Evolutionary conservation across 2,888 invertebrate genomes (phyloP).

Genomic region (Pristionchus entomophagus): DNA sequence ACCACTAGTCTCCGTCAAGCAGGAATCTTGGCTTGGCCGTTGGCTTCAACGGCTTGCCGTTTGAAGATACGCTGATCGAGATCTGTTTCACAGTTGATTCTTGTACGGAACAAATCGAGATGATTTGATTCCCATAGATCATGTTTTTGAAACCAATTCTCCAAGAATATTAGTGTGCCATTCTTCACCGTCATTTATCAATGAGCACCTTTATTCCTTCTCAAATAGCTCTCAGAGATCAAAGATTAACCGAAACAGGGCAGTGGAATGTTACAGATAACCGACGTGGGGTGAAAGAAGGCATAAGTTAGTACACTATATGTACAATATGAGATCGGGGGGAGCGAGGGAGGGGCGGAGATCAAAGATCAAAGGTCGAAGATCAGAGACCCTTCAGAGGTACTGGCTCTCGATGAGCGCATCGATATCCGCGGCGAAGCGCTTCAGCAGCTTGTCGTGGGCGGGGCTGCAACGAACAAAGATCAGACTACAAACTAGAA

Average conservation of each 20-base stretch:
- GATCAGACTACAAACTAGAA: neutral
- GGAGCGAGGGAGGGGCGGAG: neutral
- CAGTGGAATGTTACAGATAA: neutral
- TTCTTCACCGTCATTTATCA: no score
- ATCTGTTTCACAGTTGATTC: no score
- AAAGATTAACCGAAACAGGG: neutral
- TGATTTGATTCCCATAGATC: no score
- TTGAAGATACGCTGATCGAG: no score
- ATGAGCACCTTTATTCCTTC: neutral
- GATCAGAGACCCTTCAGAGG: conserved; percentile 37
- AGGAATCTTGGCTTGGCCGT: no score
- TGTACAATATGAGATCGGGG: conserved; percentile 19
- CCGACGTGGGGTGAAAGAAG: neutral
- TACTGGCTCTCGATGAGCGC: conserved; percentile 41
- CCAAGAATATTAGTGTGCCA: no score
- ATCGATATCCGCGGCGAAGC: conserved; percentile 44
- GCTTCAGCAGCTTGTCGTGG: conserved; percentile 37
- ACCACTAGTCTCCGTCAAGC: no score
- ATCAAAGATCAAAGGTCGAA: conserved; percentile 37
- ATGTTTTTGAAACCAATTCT: no score
- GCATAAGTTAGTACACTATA: conserved; percentile 1
- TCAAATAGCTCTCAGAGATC: neutral
- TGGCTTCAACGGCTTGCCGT: no score
- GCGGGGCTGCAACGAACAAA: conserved; percentile 33
- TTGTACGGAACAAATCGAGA: no score